These are phyloP conservation scores for Caenorhabditis panamensis DNA, from an alignment of 2,888 invertebrate genomes.

Conservation along the genomic window DNA sequence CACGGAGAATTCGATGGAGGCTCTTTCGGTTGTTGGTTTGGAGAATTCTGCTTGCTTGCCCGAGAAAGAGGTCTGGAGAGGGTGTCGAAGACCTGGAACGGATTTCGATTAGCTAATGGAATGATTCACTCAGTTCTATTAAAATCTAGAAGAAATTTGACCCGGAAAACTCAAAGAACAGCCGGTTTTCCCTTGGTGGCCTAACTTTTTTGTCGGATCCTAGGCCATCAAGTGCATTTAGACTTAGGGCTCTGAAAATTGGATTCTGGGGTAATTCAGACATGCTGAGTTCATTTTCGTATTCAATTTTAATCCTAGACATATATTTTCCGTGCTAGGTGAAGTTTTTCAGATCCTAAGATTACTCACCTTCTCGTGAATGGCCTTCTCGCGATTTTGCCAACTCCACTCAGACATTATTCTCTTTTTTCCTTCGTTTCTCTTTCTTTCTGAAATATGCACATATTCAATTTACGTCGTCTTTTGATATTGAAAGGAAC, in stretches of 20 bases:
- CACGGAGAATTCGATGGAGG: slow-evolving; percentile 47
- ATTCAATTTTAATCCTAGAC: too few species aligned
- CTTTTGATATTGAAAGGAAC: background rate
- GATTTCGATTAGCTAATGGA: too few species aligned
- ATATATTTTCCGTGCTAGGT: background rate
- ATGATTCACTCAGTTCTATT: too few species aligned
- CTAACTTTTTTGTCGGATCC: slow-evolving; percentile 9
- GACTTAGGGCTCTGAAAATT: too few species aligned
- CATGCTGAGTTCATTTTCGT: too few species aligned
- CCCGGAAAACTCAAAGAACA: background rate
- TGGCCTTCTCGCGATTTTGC: slow-evolving; percentile 61
- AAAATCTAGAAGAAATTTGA: background rate
- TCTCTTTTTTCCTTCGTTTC: background rate
- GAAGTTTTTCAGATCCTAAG: background rate
- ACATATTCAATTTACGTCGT: background rate
- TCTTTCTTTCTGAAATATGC: slow-evolving; percentile 4
- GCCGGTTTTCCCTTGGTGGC: slow-evolving; percentile 3
- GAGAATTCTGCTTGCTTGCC: slow-evolving; percentile 51
- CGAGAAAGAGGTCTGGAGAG: slow-evolving; percentile 67
- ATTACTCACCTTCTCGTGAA: slow-evolving; percentile 65
- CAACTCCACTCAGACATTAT: slow-evolving; percentile 60
- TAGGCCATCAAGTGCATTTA: background rate
- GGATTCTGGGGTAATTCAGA: too few species aligned
- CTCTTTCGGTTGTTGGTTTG: slow-evolving; percentile 32
- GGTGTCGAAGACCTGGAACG: slow-evolving; percentile 68